Evolutionary conservation across 2,888 invertebrate genomes (phyloP).

Genomic region (Mongoloraphidia duomilia): DNA sequence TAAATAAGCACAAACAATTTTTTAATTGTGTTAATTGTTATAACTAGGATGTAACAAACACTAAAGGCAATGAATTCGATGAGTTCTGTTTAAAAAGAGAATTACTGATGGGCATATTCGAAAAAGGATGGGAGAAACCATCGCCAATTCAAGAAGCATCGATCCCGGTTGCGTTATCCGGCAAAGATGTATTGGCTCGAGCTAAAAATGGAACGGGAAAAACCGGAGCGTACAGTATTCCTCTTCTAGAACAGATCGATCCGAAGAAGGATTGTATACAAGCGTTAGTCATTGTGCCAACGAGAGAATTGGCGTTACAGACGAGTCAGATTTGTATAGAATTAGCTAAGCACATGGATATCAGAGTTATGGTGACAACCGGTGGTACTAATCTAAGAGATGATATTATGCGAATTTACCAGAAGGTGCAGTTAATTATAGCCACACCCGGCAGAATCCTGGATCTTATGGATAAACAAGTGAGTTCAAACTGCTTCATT

Average conservation of each 20-base stretch:
- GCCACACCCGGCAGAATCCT: slow-evolving; percentile 98
- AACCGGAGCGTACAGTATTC: slow-evolving; percentile 99
- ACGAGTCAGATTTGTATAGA: slow-evolving; percentile 99
- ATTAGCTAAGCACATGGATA: slow-evolving; percentile 90
- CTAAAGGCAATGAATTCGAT: slow-evolving; percentile 98
- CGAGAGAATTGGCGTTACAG: slow-evolving; percentile 95
- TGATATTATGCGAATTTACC: slow-evolving; percentile 98
- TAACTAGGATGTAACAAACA: slow-evolving; percentile 91
- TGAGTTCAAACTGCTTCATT: slow-evolving; percentile 22
- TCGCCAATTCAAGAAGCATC: slow-evolving; percentile 99
- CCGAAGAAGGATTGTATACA: slow-evolving; percentile 85
- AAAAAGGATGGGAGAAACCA: slow-evolving; percentile 99
- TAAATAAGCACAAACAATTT: no score
- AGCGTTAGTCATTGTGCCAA: slow-evolving; percentile 96
- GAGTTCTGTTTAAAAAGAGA: slow-evolving; percentile 96
- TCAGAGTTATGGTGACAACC: slow-evolving; percentile 98
- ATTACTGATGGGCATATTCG: slow-evolving; percentile 98
- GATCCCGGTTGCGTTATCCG: slow-evolving; percentile 95
- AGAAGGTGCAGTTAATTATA: slow-evolving; percentile 97
- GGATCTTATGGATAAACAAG: slow-evolving; percentile 97
- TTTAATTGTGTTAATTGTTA: no score
- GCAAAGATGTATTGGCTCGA: slow-evolving; percentile 93
- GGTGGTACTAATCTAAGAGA: slow-evolving; percentile 96
- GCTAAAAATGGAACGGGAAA: slow-evolving; percentile 99
- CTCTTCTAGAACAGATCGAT: slow-evolving; percentile 91